Evolutionary conservation across 2,888 invertebrate species (phyloP), one percentile per base, ranked within the genome.

Genomic region (Blastobasis adustella): DNA sequence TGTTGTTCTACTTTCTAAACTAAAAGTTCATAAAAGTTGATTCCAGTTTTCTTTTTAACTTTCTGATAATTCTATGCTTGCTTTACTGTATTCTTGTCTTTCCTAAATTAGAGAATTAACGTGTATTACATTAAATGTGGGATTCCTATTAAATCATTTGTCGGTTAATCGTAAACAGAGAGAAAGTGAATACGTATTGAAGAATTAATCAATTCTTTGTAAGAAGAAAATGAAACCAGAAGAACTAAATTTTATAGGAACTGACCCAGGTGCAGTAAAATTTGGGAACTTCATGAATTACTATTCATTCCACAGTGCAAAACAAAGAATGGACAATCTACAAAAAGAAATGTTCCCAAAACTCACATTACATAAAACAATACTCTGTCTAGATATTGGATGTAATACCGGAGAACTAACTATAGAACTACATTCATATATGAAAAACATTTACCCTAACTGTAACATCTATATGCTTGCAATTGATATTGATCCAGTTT

Each of bases 251-350:
- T 91, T 89, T 67, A 79, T 79, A 66, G 89, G 85, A 10, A 80
- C 85, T 52, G 91, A 95, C 76, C 95, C 96, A 10, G 96, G 96
- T 36, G 94, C 95, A 41, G 93, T 93, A 1, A 91, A 91, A 71
- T 91, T 89, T 85, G 96, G 96, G 50, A 96, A 96, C 81, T 96
- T 96, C 66, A 95, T 95, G 54, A 96, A 96, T 80, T 96, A 96
- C 73, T 96, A 96, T 73, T 87, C 93, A 59, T 96, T 96, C 69
- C 93, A 96, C 79, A 90, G 93, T 50, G 91, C 93, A 37, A 86
- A 90, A 53, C 91, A 92, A 60, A 90, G 96, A 67, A 86, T 93
- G 46, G 82, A 89, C 49, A 85, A 93, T 61, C 82, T 96, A 58
- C 60, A 77, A 54, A 54, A 66, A 49, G 51, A 63, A 43, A 88